phyloP scores from a whole-genome alignment of 2,797 vertebrate genomes.

The Hydrolagus colliei region DNA sequence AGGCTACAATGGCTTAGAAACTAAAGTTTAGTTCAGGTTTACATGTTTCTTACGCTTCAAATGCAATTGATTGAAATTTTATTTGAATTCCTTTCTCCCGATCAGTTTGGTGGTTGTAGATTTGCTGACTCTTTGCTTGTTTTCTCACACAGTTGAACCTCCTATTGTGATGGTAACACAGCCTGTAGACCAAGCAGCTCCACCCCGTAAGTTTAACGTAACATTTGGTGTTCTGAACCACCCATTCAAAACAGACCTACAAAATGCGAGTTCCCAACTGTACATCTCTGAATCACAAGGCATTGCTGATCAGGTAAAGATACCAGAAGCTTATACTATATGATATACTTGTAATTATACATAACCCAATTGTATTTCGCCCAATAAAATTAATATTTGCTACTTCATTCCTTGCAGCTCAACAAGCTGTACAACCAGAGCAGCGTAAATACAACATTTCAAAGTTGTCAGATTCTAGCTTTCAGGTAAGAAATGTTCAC shows the following conservation, averaged over 20 bases:
- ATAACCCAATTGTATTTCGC: not conserved
- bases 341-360: not conserved
- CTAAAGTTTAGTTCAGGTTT: too few relatives aligned
- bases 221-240: not conserved
- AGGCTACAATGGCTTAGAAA: too few relatives aligned
- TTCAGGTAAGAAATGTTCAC: slow-evolving; percentile 10
- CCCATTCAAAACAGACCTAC: not conserved
- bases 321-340: not conserved
- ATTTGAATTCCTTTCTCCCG: too few relatives aligned
- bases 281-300: not conserved
- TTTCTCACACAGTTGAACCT: too few relatives aligned
- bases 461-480: not conserved
- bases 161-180: too few relatives aligned
- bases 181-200: not conserved
- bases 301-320: not conserved
- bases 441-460: not conserved
- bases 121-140: too few relatives aligned
- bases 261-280: not conserved
- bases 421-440: not conserved
- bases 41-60: too few relatives aligned
- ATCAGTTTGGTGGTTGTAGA: too few relatives aligned
- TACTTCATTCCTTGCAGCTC: not conserved
- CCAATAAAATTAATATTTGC: not conserved
- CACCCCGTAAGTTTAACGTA: slow-evolving; percentile 2
- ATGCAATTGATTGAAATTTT: too few relatives aligned